Conservation (phyloP, 2,888 invertebrate genomes). For the Hymenopus coronatus region DNA sequence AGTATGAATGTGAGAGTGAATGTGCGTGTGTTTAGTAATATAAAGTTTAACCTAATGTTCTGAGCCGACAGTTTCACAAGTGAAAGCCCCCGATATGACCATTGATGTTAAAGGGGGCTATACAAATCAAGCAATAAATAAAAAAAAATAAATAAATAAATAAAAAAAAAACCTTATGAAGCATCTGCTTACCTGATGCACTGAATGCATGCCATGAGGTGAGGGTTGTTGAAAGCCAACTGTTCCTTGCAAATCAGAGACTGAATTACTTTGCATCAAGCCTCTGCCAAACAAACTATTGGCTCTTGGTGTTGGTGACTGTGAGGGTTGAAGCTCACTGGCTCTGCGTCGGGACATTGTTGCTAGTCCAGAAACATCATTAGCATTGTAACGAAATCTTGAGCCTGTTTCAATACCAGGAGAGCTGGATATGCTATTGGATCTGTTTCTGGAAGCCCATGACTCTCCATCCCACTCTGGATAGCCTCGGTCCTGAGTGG, state of each 20-base stretch:
- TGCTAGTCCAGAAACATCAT: constrained; percentile 28
- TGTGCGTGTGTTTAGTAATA: too few relatives aligned
- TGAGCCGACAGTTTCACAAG: too few relatives aligned
- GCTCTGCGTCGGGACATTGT: constrained; percentile 23
- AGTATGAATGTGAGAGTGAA: too few relatives aligned
- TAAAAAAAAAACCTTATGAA: background rate
- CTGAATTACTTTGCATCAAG: constrained; percentile 28
- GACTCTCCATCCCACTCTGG: constrained; percentile 49
- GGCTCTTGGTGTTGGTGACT: constrained; percentile 2
- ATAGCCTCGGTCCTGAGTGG: constrained; percentile 48
- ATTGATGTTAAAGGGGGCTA: too few relatives aligned
- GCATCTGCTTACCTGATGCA: constrained; percentile 56
- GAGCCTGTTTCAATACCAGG: constrained; percentile 36
- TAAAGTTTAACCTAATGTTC: too few relatives aligned
- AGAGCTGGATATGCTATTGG: constrained; percentile 47
- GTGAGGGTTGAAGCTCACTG: constrained; percentile 28
- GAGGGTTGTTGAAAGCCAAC: constrained; percentile 25
- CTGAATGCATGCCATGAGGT: constrained; percentile 38
- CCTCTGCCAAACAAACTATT: constrained; percentile 26
- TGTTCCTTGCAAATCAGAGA: constrained; percentile 30
- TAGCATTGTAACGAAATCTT: background rate
- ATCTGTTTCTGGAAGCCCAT: constrained; percentile 40
- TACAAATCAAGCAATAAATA: too few relatives aligned
- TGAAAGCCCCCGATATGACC: too few relatives aligned
- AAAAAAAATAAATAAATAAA: too few relatives aligned